Evolutionary conservation across 2,113 vertebrate genomes (phyloP).

Genomic region (Synchiropus splendidus): DNA sequence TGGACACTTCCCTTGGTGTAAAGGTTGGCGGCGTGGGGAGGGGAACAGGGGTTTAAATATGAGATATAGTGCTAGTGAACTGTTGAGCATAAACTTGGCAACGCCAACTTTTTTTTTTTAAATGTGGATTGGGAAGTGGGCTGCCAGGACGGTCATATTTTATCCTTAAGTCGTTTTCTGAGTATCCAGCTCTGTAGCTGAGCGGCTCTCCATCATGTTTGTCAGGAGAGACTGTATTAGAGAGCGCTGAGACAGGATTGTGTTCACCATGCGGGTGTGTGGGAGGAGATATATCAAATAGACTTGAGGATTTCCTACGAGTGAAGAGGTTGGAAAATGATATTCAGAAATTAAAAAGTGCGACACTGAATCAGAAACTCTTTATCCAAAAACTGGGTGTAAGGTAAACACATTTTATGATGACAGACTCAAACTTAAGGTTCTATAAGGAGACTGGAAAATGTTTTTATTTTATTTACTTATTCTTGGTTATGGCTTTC

Average conservation of each 20-base stretch:
- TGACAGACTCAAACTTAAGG: too few relatives aligned
- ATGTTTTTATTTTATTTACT: too few relatives aligned
- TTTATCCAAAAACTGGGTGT: too few relatives aligned
- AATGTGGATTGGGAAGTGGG: conserved; percentile 64
- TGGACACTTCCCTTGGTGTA: conserved; percentile 1
- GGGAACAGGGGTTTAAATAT: conserved; percentile 19
- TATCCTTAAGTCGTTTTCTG: conserved; percentile 49
- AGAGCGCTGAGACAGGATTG: conserved; percentile 41
- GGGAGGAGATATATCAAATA: background rate
- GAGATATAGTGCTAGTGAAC: conserved; percentile 48
- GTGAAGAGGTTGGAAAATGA: too few relatives aligned
- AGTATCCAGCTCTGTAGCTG: conserved; percentile 41
- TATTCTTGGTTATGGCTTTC: too few relatives aligned
- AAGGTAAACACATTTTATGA: too few relatives aligned
- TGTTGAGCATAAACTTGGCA: conserved; percentile 40
- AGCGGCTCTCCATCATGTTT: conserved; percentile 67
- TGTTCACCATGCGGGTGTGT: conserved; percentile 6
- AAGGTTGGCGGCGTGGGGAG: background rate
- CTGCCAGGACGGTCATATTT: conserved; percentile 51
- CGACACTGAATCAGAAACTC: too few relatives aligned
- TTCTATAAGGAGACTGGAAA: too few relatives aligned
- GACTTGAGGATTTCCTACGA: too few relatives aligned
- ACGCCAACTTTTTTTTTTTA: conserved; percentile 55
- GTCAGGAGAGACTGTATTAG: conserved; percentile 58
- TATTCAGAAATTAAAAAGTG: too few relatives aligned